A percentile compares a stretch with the other conserved stretches of the same genome.
phyloP scores from a whole-genome alignment of 2,113 vertebrate species.

The Ochotona princeps region DNA sequence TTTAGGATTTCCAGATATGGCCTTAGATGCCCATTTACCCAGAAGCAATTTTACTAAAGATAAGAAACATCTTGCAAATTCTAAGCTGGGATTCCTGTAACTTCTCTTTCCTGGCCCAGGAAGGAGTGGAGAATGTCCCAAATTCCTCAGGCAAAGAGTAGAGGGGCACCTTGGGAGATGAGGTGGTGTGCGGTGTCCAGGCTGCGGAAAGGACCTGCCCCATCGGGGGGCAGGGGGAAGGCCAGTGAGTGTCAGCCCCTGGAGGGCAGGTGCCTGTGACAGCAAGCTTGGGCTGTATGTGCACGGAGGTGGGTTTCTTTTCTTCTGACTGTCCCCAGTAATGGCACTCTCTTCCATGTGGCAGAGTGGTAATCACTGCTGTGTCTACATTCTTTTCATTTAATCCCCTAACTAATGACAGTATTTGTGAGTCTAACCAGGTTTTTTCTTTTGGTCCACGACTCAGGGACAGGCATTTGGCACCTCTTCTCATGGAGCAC shows the following conservation, averaged over 20 bases:
- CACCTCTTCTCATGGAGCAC: too few species aligned
- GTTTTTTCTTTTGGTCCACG: neutral
- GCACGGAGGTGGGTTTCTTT: neutral
- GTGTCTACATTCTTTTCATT: neutral
- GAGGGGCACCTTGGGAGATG: neutral
- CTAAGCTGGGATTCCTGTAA: neutral
- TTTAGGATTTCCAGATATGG: slow-evolving; percentile 70
- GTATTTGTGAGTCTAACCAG: neutral
- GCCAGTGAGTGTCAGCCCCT: neutral
- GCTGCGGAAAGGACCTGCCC: neutral
- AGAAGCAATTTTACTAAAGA: slow-evolving; percentile 12
- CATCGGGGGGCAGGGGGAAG: too few species aligned
- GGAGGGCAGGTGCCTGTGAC: neutral
- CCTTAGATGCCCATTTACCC: slow-evolving; percentile 19
- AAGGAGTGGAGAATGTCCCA: neutral
- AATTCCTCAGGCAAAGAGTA: neutral
- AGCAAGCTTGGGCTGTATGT: neutral
- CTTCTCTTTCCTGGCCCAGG: neutral
- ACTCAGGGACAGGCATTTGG: too few species aligned
- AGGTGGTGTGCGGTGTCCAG: neutral
- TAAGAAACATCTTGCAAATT: neutral
- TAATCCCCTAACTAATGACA: neutral
- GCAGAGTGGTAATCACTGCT: neutral
- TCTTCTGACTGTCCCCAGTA: neutral
- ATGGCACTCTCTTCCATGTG: too few species aligned